Conservation (phyloP, 2,113 vertebrate genomes). For the Gasterosteus nipponicus region DNA sequence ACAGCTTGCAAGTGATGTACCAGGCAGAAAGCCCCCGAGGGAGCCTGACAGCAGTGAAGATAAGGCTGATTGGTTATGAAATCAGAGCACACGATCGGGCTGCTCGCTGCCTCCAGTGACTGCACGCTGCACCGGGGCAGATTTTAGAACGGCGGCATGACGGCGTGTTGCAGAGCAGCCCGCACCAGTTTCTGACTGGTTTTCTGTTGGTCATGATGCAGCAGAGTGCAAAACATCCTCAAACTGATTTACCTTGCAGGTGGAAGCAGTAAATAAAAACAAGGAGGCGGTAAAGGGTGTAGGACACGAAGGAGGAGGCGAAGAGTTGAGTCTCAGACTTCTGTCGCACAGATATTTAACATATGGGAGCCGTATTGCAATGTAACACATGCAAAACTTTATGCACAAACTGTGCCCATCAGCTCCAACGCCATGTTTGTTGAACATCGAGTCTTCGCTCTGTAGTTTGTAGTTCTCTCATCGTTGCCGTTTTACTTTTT, state of each 20-base stretch:
- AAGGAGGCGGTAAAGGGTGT: not conserved
- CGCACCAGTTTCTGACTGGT: conserved; percentile 19
- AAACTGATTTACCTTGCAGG: conserved; percentile 30
- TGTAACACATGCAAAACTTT: not conserved
- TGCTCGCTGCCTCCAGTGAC: conserved; percentile 44
- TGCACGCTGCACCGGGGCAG: conserved; percentile 57
- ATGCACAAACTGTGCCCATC: not conserved
- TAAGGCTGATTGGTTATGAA: conserved; percentile 51
- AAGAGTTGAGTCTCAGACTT: not conserved
- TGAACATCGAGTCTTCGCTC: not conserved
- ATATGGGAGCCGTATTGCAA: not conserved
- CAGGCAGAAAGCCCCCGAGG: conserved; percentile 19
- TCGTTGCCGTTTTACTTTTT: not conserved
- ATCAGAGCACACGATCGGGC: conserved; percentile 38
- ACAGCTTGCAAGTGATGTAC: conserved; percentile 36
- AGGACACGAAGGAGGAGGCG: conserved; percentile 7
- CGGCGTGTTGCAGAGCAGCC: conserved; percentile 41
- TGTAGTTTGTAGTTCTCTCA: not conserved
- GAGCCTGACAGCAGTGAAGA: conserved; percentile 38
- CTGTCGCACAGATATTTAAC: not conserved
- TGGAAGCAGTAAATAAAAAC: not conserved
- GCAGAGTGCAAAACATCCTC: conserved; percentile 52
- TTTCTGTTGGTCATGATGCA: conserved; percentile 51
- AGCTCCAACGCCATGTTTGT: not conserved
- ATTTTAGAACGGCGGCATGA: conserved; percentile 36